Conservation (phyloP, 2,113 vertebrate species). For the Noturus placidus region DNA sequence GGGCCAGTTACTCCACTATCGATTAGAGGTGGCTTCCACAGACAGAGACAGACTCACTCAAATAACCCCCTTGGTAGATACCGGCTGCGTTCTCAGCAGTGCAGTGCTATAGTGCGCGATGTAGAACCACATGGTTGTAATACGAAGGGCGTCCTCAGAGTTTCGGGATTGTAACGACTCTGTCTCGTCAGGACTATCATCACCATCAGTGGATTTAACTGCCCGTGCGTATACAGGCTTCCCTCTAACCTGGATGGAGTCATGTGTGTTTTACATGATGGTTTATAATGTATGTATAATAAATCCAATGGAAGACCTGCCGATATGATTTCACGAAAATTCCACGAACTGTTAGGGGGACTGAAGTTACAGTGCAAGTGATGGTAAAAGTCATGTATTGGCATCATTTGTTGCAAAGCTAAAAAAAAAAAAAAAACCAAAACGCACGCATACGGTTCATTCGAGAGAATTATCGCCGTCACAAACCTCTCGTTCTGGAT, state of each 20-base stretch:
- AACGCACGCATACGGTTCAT: conserved; percentile 5
- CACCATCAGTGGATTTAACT: conserved; percentile 13
- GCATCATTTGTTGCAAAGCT: neutral
- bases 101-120: neutral
- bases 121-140: neutral
- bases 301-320: neutral
- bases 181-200: conserved; percentile 11
- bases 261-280: neutral
- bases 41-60: conserved; percentile 16
- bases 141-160: conserved; percentile 24
- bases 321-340: neutral
- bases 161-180: conserved; percentile 10
- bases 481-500: neutral
- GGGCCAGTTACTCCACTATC: conserved; percentile 35
- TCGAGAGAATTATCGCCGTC: neutral
- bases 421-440: too few species aligned
- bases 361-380: neutral
- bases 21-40: conserved; percentile 33
- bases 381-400: neutral
- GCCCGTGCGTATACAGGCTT: neutral
- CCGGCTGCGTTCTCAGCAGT: neutral
- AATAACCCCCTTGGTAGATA: conserved; percentile 5
- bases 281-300: neutral
- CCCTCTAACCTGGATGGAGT: neutral
- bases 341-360: neutral